Conservation (phyloP, 1,140 invertebrate genomes). For the Platorchestia sp. region DNA sequence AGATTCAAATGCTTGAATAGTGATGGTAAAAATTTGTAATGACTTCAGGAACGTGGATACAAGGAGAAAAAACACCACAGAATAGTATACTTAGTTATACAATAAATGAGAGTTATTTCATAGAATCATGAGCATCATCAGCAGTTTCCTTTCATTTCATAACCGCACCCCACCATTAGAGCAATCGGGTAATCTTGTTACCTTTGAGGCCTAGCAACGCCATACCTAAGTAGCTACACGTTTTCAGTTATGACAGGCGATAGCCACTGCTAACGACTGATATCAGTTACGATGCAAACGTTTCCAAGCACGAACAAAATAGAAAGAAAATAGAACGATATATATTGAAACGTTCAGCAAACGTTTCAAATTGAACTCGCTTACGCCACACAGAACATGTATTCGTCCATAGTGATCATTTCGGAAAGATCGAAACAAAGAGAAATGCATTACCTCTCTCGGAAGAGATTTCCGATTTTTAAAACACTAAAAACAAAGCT, state of each 20-base stretch:
- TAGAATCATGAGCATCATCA: background rate
- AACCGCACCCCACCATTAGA: background rate
- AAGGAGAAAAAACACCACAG: background rate
- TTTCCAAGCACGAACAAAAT: conserved; percentile 31
- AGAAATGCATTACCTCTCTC: conserved; percentile 56
- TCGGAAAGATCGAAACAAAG: conserved; percentile 67
- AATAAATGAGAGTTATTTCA: background rate
- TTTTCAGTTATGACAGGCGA: background rate
- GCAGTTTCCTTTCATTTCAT: background rate
- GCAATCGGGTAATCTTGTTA: background rate
- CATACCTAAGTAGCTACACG: background rate
- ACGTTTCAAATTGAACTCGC: conserved; percentile 51
- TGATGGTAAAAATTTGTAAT: background rate
- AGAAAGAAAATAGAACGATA: conserved; percentile 41
- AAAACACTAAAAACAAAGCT: background rate
- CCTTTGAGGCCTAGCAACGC: background rate
- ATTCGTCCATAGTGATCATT: conserved; percentile 21
- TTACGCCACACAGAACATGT: background rate
- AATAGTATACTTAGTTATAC: background rate
- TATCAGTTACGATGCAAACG: conserved; percentile 18
- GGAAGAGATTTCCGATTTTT: background rate
- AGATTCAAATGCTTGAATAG: too few relatives aligned
- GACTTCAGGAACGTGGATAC: background rate
- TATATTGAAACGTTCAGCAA: conserved; percentile 45
- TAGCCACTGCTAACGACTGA: background rate